These are phyloP conservation scores for Numida meleagris DNA, from an alignment of 2,113 vertebrate genomes.

Conservation along the genomic window DNA sequence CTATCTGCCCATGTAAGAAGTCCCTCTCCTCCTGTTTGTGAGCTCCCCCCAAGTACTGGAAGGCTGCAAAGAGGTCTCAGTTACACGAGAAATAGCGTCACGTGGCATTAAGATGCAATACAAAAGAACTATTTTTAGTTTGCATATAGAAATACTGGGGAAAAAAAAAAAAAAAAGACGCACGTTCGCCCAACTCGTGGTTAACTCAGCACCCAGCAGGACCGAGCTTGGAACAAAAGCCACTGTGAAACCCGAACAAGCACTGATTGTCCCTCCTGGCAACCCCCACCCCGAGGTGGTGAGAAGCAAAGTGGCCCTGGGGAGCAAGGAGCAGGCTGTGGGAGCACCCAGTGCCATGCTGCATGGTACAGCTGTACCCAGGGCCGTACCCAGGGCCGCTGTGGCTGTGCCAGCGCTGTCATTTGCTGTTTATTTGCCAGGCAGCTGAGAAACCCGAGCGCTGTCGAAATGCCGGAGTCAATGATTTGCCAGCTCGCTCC, in stretches of 20 bases:
- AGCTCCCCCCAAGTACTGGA: not conserved
- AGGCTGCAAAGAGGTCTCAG: not conserved
- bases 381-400: no score
- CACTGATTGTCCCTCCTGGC: not conserved
- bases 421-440: not conserved
- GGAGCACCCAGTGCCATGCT: no score
- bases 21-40: not conserved
- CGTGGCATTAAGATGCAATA: not conserved
- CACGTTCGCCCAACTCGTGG: not conserved
- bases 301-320: no score
- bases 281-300: not conserved
- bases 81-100: not conserved
- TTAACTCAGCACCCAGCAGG: not conserved
- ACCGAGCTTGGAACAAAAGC: constrained; percentile 34
- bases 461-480: not conserved
- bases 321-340: no score
- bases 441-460: not conserved
- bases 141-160: not conserved
- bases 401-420: not conserved
- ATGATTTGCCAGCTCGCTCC: not conserved
- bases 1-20: not conserved
- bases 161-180: not conserved
- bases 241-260: constrained; percentile 25
- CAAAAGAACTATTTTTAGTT: not conserved
- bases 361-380: no score